Evolutionary conservation across 2,797 vertebrate genomes (phyloP).

Genomic region (Premnoplex brunnescens): DNA sequence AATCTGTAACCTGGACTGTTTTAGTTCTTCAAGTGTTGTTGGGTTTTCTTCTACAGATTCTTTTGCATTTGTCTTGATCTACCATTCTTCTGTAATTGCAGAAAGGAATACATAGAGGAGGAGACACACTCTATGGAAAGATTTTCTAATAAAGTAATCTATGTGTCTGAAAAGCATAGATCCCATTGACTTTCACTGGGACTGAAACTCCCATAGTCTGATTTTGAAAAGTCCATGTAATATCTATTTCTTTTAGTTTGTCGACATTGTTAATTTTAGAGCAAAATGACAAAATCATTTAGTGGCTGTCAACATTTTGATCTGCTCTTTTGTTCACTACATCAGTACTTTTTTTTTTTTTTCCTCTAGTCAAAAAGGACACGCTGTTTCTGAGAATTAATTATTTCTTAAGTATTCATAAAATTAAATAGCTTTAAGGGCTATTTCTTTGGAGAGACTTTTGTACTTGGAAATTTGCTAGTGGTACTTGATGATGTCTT

Average conservation of each 20-base stretch:
- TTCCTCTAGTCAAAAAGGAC: not conserved
- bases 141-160: not conserved
- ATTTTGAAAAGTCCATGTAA: not conserved
- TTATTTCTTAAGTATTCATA: not conserved
- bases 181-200: not conserved
- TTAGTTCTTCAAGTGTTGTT: not conserved
- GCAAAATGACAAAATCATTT: not conserved
- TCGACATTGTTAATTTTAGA: not conserved
- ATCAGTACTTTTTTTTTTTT: not conserved
- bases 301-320: not conserved
- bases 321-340: not conserved
- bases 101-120: not conserved
- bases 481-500: not conserved
- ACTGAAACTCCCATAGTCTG: not conserved
- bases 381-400: not conserved
- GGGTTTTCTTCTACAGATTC: not conserved
- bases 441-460: not conserved
- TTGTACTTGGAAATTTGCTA: not conserved
- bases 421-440: not conserved
- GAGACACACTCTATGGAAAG: not conserved
- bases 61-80: not conserved
- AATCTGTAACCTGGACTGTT: not conserved
- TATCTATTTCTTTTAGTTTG: not conserved
- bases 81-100: not conserved
- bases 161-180: not conserved